These are phyloP conservation scores for Neomorphus geoffroyi DNA, from an alignment of 2,797 vertebrate genomes.

Conservation along the genomic window DNA sequence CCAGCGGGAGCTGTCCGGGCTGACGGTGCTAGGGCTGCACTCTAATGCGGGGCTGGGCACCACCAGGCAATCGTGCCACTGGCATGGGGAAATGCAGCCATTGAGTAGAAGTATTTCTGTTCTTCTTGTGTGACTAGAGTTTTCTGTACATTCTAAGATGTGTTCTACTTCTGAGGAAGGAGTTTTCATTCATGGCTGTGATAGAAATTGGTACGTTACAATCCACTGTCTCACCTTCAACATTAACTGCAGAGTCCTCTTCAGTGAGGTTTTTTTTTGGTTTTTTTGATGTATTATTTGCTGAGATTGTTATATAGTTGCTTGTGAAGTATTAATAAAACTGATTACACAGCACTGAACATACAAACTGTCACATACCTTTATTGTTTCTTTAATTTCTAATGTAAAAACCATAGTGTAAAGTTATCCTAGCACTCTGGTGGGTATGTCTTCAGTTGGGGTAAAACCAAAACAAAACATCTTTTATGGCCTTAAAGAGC, in stretches of 20 bases:
- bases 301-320: not conserved
- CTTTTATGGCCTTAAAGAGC: not conserved
- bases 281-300: not conserved
- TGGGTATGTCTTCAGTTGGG: not conserved
- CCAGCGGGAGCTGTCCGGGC: rapidly evolving
- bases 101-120: not conserved
- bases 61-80: not conserved
- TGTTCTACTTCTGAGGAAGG: not conserved
- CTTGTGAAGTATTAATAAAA: not conserved
- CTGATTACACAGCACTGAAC: not conserved
- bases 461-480: not conserved
- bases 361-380: not conserved
- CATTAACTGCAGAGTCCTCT: not conserved
- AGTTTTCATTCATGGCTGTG: not conserved
- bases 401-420: not conserved
- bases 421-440: not conserved
- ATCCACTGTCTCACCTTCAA: not conserved
- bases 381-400: not conserved
- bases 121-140: not conserved
- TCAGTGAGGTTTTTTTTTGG: not conserved
- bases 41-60: not conserved
- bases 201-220: not conserved
- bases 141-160: not conserved
- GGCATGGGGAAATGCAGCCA: not conserved
- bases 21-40: not conserved